phyloP scores from a whole-genome alignment of 2,113 vertebrate genomes.

The Bungarus multicinctus region DNA sequence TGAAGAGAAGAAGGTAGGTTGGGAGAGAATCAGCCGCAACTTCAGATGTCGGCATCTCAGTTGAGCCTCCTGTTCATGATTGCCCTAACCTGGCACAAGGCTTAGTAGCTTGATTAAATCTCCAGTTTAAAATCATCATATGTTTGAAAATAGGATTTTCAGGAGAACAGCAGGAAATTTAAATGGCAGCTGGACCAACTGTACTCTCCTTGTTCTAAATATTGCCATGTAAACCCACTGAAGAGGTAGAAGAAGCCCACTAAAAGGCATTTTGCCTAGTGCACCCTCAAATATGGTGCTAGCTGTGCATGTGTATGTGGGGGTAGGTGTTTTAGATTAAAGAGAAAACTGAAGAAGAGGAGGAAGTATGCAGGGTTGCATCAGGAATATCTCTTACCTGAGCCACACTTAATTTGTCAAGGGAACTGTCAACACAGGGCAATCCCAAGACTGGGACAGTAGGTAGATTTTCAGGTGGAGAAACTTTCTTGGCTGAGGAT shows the following conservation, averaged over 20 bases:
- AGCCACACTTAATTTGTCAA: conserved; percentile 90
- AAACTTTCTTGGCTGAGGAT: conserved; percentile 28
- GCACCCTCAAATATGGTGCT: background rate
- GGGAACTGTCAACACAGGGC: conserved; percentile 81
- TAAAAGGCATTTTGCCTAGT: background rate
- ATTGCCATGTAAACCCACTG: background rate
- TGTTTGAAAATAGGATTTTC: background rate
- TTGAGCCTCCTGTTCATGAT: background rate
- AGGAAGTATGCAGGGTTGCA: background rate
- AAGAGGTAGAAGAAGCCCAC: background rate
- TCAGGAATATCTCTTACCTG: conserved; percentile 80
- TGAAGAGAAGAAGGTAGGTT: background rate
- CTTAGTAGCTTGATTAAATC: background rate
- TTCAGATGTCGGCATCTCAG: background rate
- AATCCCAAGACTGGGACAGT: conserved; percentile 72
- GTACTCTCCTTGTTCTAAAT: no score
- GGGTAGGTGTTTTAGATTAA: background rate
- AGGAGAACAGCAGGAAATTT: background rate
- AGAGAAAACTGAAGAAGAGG: background rate
- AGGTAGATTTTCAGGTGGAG: conserved; percentile 62
- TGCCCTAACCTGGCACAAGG: background rate
- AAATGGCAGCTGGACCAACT: background rate
- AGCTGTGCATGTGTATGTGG: background rate
- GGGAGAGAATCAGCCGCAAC: background rate
- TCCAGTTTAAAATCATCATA: background rate